Percentiles rank a stretch among this genome's conserved stretches.
Evolutionary conservation across 2,888 invertebrate species (phyloP).

Genomic region (Herminia tarsipennalis): DNA sequence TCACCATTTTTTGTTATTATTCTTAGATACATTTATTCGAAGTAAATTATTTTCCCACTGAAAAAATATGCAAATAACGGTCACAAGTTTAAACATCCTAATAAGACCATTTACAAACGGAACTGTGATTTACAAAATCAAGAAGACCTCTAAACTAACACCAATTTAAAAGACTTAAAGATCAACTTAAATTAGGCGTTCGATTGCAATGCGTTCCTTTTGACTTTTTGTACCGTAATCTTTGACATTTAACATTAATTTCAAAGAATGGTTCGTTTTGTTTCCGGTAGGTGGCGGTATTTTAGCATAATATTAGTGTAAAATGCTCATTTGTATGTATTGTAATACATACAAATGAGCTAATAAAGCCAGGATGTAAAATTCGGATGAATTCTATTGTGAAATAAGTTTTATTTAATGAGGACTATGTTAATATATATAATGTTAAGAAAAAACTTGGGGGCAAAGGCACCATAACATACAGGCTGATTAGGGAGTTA

Average conservation of each 20-base stretch:
- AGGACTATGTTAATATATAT: slow-evolving; percentile 13
- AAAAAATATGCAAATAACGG: slow-evolving; percentile 32
- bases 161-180: neutral
- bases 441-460: neutral
- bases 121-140: slow-evolving; percentile 29
- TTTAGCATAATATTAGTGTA: slow-evolving; percentile 31
- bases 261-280: slow-evolving; percentile 20
- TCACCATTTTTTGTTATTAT: too few relatives aligned
- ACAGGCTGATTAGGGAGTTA: neutral
- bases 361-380: slow-evolving; percentile 29
- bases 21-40: too few relatives aligned
- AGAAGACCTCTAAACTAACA: slow-evolving; percentile 2
- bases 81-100: slow-evolving; percentile 29
- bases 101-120: slow-evolving; percentile 44
- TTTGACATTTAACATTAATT: slow-evolving; percentile 37
- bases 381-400: slow-evolving; percentile 14
- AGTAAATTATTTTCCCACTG: too few relatives aligned
- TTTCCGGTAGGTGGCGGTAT: slow-evolving; percentile 34
- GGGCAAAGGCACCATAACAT: neutral
- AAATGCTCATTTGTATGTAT: slow-evolving; percentile 27
- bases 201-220: slow-evolving; percentile 12
- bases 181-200: slow-evolving; percentile 17
- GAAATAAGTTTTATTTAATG: slow-evolving; percentile 8
- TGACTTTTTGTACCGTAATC: slow-evolving; percentile 30
- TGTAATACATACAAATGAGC: too few relatives aligned